phyloP scores from a whole-genome alignment of 30 jellyfish, hydroid and myxozoan species.

The Pelagia noctiluca region DNA sequence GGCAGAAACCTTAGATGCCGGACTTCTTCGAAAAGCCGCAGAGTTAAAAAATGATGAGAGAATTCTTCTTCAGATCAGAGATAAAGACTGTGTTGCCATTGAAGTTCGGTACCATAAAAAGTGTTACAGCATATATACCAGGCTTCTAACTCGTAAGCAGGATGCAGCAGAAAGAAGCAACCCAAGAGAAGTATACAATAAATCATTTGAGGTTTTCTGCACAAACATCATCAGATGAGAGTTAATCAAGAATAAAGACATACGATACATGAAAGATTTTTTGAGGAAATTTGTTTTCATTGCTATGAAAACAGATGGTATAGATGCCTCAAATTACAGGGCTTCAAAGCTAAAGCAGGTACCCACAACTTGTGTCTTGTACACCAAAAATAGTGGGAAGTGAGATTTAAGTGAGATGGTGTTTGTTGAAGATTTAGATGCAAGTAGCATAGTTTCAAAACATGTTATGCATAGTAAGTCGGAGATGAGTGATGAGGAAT shows the following conservation, averaged over 20 bases:
- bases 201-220: not conserved
- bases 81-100: slow-evolving; percentile 27
- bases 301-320: too few relatives aligned
- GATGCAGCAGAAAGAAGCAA: not conserved
- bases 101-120: slow-evolving; percentile 36
- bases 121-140: slow-evolving; percentile 13
- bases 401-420: too few relatives aligned
- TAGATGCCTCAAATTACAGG: too few relatives aligned
- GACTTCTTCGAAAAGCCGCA: slow-evolving; percentile 23
- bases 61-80: slow-evolving; percentile 12
- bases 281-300: too few relatives aligned
- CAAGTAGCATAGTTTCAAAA: too few relatives aligned
- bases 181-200: not conserved
- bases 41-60: slow-evolving; percentile 11
- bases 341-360: too few relatives aligned
- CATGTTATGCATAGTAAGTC: too few relatives aligned
- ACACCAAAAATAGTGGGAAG: too few relatives aligned
- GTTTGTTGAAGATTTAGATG: too few relatives aligned
- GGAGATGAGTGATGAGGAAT: slow-evolving; percentile 21
- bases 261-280: too few relatives aligned
- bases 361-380: too few relatives aligned
- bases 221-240: not conserved
- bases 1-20: not conserved
- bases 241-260: too few relatives aligned
- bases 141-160: not conserved